Evolutionary conservation across 2,113 vertebrate species (phyloP), one percentile per base, ranked within the genome.

Genomic region (Lophotis ruficrista): DNA sequence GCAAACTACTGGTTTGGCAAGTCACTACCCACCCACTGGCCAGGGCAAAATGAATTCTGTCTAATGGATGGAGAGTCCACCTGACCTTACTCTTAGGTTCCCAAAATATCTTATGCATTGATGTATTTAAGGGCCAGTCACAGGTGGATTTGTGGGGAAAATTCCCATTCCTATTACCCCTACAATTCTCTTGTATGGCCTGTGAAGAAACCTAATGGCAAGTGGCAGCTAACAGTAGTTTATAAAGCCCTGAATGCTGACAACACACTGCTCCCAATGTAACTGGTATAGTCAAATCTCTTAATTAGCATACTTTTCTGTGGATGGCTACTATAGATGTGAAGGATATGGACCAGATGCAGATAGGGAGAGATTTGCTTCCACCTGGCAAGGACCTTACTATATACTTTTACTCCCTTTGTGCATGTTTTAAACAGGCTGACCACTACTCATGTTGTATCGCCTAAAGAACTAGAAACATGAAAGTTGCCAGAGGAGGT

Each of bases 401-500:
- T 41, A 1, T 12, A 53, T 10, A n/a, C 30, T 15, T 83, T 72
- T 83, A 17, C 3, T 65, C 58, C 21, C 23, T n/a, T 51, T 43
- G 65, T 35, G 48, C 31, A 6, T 9, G 17, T 54, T 89, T 89
- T 50, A 45, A 58, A 50, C 25, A n/a, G 12, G 25, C 35, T 3
- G 2, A 57, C 62, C n/a, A 2, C 37, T 18, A 7, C 6, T 56
- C 31, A 4, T 35, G 6, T 17, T 13, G 19, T 62, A 6, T 21
- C 30, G 20, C 48, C 10, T 19, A 5, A 65, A 60, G 64, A 86
- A 47, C 37, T 28, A 12, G 60, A 66, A 70, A 27, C 24, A 37
- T 41, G 48, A 12, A 31, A 41, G 2, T 91, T 84, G 48, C 96
- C 96, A 92, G 73, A 66, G 22, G 96, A 96, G 88, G 96, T 92